Percentiles rank a stretch among this genome's conserved stretches.
phyloP scores from a whole-genome alignment of 2,888 invertebrate species.

The Cheilosia vulpina region DNA sequence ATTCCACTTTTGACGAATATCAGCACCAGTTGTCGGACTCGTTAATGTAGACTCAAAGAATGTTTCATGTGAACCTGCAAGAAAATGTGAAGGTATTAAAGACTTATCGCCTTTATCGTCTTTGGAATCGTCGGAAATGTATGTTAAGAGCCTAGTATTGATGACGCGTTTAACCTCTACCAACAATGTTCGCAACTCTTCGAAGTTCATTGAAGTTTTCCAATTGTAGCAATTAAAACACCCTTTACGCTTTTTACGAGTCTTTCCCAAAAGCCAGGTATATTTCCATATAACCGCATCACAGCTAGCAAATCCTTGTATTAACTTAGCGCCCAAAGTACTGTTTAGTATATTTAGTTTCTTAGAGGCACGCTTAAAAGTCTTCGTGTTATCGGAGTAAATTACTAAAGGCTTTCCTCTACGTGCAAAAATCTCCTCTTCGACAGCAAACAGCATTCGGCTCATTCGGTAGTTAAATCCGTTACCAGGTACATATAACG shows the following conservation, averaged over 20 bases:
- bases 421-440: no score
- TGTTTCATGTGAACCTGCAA: not conserved
- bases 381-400: no score
- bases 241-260: not conserved
- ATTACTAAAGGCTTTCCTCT: no score
- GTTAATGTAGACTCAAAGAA: no score
- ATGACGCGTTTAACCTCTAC: not conserved
- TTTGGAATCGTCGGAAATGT: not conserved
- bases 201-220: not conserved
- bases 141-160: not conserved
- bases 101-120: no score
- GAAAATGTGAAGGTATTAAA: not conserved
- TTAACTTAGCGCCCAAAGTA: not conserved
- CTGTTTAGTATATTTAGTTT: not conserved
- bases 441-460: no score
- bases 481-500: not conserved
- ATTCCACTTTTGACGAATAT: not conserved
- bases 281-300: not conserved
- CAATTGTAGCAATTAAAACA: not conserved
- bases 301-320: not conserved
- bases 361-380: no score
- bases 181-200: not conserved
- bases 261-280: not conserved
- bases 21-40: not conserved
- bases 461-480: no score